These are phyloP conservation scores for Aphidius ervi DNA, from an alignment of 1,140 invertebrate species.

Conservation along the genomic window DNA sequence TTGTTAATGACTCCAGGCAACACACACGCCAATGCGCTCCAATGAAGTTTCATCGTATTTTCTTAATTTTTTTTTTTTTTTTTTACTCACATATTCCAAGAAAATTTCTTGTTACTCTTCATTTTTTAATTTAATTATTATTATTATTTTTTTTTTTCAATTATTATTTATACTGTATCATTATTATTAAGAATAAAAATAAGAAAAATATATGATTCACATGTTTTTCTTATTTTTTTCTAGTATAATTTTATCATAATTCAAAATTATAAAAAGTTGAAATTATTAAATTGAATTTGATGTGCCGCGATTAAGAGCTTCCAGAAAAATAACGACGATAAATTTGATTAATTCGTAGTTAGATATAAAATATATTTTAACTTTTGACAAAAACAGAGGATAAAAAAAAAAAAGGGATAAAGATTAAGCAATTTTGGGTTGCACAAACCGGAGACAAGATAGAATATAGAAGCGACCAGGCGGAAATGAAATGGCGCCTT, in stretches of 20 bases:
- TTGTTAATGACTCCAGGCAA: slow-evolving; percentile 12
- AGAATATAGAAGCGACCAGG: not conserved
- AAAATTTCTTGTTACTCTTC: not conserved
- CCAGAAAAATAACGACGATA: not conserved
- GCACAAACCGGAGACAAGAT: not conserved
- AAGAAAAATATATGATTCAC: no score
- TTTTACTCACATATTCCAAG: not conserved
- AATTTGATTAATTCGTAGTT: not conserved
- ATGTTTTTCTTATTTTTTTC: no score
- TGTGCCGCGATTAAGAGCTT: no score
- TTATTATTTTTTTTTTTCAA: not conserved
- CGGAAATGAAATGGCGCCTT: slow-evolving; percentile 12
- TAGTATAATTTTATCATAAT: no score
- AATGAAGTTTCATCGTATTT: no score
- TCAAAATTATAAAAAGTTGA: no score
- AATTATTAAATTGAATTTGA: not conserved
- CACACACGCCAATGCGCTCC: slow-evolving; percentile 12
- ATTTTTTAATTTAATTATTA: slow-evolving; percentile 1
- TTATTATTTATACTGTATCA: no score
- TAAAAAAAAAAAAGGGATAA: not conserved
- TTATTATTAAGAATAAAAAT: no score
- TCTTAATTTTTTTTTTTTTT: slow-evolving; percentile 14
- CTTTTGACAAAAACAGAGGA: no score
- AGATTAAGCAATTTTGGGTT: not conserved
- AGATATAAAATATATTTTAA: no score